Conservation (phyloP, 2,888 invertebrate species). For the Hemicrepidius hirtus region DNA sequence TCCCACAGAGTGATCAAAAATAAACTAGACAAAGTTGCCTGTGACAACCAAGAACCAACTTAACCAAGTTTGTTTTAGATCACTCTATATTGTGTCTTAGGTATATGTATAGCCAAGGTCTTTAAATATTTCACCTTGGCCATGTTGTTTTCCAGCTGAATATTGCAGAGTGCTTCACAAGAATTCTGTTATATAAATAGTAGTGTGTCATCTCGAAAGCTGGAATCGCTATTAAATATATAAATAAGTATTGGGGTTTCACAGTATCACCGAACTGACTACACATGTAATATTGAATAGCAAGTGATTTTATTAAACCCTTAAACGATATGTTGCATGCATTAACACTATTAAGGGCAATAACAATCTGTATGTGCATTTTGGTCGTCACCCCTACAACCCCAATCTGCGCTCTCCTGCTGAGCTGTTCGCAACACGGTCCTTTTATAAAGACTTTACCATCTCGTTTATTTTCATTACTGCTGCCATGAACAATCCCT, state of each 20-base stretch:
- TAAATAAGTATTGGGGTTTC: too few relatives aligned
- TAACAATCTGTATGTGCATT: constrained; percentile 38
- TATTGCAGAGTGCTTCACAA: too few relatives aligned
- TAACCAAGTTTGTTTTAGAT: too few relatives aligned
- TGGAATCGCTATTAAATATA: neutral
- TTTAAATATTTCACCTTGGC: too few relatives aligned
- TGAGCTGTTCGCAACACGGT: constrained; percentile 50
- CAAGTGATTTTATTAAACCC: constrained; percentile 8
- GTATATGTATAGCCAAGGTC: too few relatives aligned
- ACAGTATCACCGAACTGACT: neutral
- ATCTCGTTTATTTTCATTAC: constrained; percentile 55
- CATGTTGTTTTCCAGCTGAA: too few relatives aligned
- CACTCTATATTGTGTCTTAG: too few relatives aligned
- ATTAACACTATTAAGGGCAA: constrained; percentile 38
- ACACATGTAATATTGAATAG: neutral
- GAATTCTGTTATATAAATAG: too few relatives aligned
- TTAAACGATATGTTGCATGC: constrained; percentile 37
- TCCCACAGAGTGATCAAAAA: too few relatives aligned
- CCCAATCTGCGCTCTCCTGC: constrained; percentile 43
- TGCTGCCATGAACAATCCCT: constrained; percentile 50
- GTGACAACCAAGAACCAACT: too few relatives aligned
- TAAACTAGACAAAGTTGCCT: too few relatives aligned
- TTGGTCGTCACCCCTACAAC: constrained; percentile 30
- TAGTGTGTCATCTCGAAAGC: neutral
- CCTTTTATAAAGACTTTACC: constrained; percentile 53